Base-by-base conservation (phyloP, 2,888 invertebrate genomes). In the Prenolepis imparis region DNA sequence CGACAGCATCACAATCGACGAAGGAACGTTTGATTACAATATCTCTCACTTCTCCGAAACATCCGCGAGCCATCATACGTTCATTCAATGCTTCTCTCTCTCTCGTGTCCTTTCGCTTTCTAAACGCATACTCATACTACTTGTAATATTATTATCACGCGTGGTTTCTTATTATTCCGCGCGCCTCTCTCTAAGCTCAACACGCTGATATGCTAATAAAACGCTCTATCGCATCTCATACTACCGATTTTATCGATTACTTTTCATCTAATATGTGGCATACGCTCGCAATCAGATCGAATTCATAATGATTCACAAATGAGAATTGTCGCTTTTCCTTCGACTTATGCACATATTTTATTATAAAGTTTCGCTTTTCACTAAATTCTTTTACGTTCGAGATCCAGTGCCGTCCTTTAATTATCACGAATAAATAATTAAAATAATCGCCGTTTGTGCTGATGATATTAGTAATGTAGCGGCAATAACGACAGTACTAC, bases 161-260 rank as follows among this genome's bases (percentile, higher is more conserved):
- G 86, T 82, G 77, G 83, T 88, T 84, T 87, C 84, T 87, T 81
- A 84, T 83, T 90, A 90, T 92, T 91, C 88, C 89, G 90, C 91
- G 92, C 91, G 91, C 92, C 52, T 92, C 52, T 92, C 89, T 89
- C 91, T 92, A 90, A 93, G 92, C 91, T 92, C 92, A 90, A 93
- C 94, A 93, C 93, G 93, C 93, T 94, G 94, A 94, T 94, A 94
- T 94, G 94, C 94, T 94, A 94, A 93, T 90, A 93, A n/a, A 48
- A 91, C 91, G 90, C 90, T 92, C 86, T 84, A 82, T 80, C 85
- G 64, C 90, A 89, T 90, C 89, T 87, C 87, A 75, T 89, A 90
- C 87, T 90, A 90, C 61, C 87, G 84, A 41, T 91, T 48, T 36
- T 88, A 90, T 88, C 89, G 89, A 90, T 90, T 91, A 84, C 68